A percentile compares a stretch with the other conserved stretches of the same genome.
Evolutionary conservation across 2,113 vertebrate species (phyloP).

Genomic region (Gymnocephalus cernua): DNA sequence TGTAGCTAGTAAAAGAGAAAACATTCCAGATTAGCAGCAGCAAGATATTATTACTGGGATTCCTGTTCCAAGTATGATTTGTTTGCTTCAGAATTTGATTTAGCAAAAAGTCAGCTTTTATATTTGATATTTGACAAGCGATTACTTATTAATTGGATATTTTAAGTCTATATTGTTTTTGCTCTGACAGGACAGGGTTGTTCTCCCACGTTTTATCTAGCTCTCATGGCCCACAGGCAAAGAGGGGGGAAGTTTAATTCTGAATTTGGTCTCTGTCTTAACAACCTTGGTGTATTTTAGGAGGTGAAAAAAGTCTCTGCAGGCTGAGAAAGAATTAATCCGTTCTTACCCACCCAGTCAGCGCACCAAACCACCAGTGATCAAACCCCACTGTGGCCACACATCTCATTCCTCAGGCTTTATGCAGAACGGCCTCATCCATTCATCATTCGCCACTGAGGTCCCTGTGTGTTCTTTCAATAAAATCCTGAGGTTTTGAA

Average conservation of each 20-base stretch:
- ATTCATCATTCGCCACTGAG: conserved; percentile 61
- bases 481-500: conserved; percentile 69
- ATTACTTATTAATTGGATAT: conserved; percentile 37
- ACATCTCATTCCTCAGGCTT: conserved; percentile 63
- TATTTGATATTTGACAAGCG: conserved; percentile 45
- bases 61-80: conserved; percentile 63
- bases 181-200: conserved; percentile 5
- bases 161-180: conserved; percentile 31
- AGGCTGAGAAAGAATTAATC: conserved; percentile 56
- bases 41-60: conserved; percentile 47
- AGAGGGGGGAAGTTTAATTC: conserved; percentile 32
- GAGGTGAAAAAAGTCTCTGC: conserved; percentile 58
- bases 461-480: conserved; percentile 66
- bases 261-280: conserved; percentile 41
- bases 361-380: conserved; percentile 66
- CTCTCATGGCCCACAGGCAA: conserved; percentile 5
- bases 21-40: conserved; percentile 53
- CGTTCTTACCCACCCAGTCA: conserved; percentile 58
- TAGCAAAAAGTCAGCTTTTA: conserved; percentile 18
- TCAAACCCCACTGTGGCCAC: conserved; percentile 70
- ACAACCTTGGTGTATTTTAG: conserved; percentile 60
- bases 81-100: conserved; percentile 40
- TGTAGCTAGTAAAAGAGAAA: conserved; percentile 43
- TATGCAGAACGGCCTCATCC: conserved; percentile 56
- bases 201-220: conserved; percentile 29